Conservation (phyloP, 2,797 vertebrate species). For the Hydrolagus colliei region DNA sequence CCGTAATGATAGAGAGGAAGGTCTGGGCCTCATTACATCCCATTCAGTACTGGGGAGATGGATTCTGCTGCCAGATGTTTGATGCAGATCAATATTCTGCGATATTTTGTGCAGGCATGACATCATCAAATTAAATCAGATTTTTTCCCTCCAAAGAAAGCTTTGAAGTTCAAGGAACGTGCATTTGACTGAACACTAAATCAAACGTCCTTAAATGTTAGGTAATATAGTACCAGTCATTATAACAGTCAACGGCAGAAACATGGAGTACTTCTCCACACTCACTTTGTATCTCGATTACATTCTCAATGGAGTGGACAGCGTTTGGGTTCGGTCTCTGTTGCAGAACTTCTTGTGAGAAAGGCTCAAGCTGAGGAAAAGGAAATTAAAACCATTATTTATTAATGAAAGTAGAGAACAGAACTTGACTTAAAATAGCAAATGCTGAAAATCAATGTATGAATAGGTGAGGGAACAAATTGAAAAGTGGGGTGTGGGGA, state of each 20-base stretch:
- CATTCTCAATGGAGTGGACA: slow-evolving; percentile 85
- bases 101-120: slow-evolving; percentile 17
- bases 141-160: slow-evolving; percentile 13
- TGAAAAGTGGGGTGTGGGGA: neutral
- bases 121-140: slow-evolving; percentile 24
- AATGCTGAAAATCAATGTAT: neutral
- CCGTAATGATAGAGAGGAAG: neutral
- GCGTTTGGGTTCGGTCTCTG: slow-evolving; percentile 83
- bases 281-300: slow-evolving; percentile 85
- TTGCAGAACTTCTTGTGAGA: slow-evolving; percentile 79
- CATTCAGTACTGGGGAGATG: neutral
- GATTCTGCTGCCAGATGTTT: slow-evolving; percentile 21
- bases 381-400: slow-evolving; percentile 20
- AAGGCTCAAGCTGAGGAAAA: slow-evolving; percentile 72
- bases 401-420: neutral
- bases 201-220: slow-evolving; percentile 28
- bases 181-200: slow-evolving; percentile 15
- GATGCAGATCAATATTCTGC: slow-evolving; percentile 10
- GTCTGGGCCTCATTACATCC: slow-evolving; percentile 19
- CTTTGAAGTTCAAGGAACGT: slow-evolving; percentile 22
- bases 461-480: too few species aligned
- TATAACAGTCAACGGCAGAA: neutral
- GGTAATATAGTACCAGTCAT: neutral
- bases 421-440: neutral
- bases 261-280: slow-evolving; percentile 36